Conservation (phyloP, 2,113 vertebrate genomes). For the Mixornis gularis region DNA sequence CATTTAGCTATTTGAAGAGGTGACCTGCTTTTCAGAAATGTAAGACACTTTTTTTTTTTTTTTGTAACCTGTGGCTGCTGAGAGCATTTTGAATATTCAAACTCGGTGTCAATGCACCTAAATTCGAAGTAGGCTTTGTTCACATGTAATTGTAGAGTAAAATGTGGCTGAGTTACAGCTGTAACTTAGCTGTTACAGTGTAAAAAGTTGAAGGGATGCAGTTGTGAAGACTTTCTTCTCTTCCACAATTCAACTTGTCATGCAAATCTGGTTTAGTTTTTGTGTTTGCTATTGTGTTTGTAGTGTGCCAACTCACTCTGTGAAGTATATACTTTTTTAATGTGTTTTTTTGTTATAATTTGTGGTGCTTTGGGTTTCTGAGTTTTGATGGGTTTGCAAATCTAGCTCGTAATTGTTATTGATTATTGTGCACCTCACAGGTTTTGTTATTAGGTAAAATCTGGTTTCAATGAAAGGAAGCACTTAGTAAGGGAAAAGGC, state of each 20-base stretch:
- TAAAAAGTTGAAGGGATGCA: not conserved
- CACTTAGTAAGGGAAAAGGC: not conserved
- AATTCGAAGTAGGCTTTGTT: not conserved
- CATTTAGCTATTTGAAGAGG: not conserved
- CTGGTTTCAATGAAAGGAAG: not conserved
- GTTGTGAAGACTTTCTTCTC: not conserved
- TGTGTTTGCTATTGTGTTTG: not conserved
- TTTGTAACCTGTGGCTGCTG: not conserved
- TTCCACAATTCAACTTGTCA: not conserved
- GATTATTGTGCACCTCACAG: not conserved
- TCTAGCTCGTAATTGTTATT: not conserved
- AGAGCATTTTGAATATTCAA: not conserved
- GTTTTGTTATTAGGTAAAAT: not conserved
- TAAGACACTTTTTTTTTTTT: rapidly evolving
- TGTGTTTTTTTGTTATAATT: not conserved
- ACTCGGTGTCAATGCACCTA: not conserved
- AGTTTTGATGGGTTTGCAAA: not conserved
- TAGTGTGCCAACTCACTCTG: not conserved
- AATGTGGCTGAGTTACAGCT: not conserved
- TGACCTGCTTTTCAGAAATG: not conserved
- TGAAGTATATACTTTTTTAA: too few relatives aligned
- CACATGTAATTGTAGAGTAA: not conserved
- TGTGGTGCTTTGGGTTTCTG: not conserved
- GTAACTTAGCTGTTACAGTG: not conserved
- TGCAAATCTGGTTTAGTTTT: not conserved